Evolutionary conservation across 2,797 vertebrate genomes (phyloP).

Genomic region (Smutsia gigantea): DNA sequence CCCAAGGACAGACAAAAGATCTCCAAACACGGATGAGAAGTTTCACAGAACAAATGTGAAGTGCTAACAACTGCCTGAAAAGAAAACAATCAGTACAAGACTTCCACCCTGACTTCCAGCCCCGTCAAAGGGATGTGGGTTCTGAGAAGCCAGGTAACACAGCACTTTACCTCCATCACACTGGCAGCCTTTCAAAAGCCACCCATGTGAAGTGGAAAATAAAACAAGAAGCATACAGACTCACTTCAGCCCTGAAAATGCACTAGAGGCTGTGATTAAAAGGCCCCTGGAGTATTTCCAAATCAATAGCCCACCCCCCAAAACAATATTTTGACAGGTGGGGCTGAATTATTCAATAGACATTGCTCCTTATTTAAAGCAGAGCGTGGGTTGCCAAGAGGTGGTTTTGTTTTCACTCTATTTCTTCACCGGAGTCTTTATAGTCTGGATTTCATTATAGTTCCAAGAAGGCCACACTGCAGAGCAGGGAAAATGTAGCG

Average conservation of each 20-base stretch:
- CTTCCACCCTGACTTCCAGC: not conserved
- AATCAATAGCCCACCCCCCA: conserved; percentile 44
- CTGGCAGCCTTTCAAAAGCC: not conserved
- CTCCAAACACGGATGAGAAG: not conserved
- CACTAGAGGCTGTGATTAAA: not conserved
- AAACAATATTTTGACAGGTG: conserved; percentile 72
- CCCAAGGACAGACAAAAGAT: not conserved
- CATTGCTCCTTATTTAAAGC: conserved; percentile 2
- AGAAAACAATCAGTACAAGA: not conserved
- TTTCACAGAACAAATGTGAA: not conserved
- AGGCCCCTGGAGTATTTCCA: conserved; percentile 46
- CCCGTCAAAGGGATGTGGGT: not conserved
- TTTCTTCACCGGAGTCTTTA: conserved; percentile 15
- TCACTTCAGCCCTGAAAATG: not conserved
- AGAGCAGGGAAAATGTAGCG: not conserved
- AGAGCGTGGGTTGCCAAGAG: conserved; percentile 41
- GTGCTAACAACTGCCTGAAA: not conserved
- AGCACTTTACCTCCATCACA: not conserved
- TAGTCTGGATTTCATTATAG: not conserved
- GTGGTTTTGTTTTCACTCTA: conserved; percentile 24
- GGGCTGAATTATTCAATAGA: conserved; percentile 43
- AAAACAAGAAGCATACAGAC: not conserved
- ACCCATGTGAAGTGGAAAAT: accelerated
- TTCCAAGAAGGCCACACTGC: conserved; percentile 3
- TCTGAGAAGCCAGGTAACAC: not conserved